Evolutionary conservation across 2,888 invertebrate species (phyloP), one percentile per base, ranked within the genome.

Genomic region (Ornithoptera alexandrae): DNA sequence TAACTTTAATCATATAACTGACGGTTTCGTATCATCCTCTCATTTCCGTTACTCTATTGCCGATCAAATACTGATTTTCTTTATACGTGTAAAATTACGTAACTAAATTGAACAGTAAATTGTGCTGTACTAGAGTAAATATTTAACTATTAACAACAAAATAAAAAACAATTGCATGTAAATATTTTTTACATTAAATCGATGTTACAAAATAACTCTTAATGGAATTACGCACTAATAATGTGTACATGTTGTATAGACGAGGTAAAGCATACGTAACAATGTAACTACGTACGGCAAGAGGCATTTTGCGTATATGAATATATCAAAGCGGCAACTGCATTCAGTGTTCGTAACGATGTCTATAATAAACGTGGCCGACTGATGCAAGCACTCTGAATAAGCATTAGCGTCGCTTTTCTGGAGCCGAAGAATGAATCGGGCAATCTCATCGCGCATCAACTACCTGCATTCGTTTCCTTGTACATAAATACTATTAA

Each of bases 361-460:
- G 85, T 82, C 84, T 87, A 84, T 89, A 88, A 89, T 89, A 88
- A 87, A 83, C 81, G 82, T 84, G 81, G 83, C 80, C 76, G 81
- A 73, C 81, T 84, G 85, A 86, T 84, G 86, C 79, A 84, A 86
- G 83, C 83, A 78, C 81, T 76, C 73, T 83, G 84, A 86, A 86
- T 85, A 82, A 79, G 81, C 83, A 86, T 86, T 87, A 84, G 81
- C 78, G 74, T 77, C 79, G 81, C 81, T 84, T 81, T 83, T 82
- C 85, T 83, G 78, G 78, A 80, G 74, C 72, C 72, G 76, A 78
- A 80, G 81, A 82, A 80, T 79, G 74, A 75, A 75, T 78, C 76
- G 78, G 76, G 77, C 77, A 80, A 77, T 82, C 75, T 74, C 70
- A 73, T 71, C 72, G 68, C 71, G 67, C 74, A 75, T 63, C 66